Evolutionary conservation across 2,797 vertebrate genomes (phyloP), one percentile per base, ranked within the genome.

Genomic region (Cuniculus paca): DNA sequence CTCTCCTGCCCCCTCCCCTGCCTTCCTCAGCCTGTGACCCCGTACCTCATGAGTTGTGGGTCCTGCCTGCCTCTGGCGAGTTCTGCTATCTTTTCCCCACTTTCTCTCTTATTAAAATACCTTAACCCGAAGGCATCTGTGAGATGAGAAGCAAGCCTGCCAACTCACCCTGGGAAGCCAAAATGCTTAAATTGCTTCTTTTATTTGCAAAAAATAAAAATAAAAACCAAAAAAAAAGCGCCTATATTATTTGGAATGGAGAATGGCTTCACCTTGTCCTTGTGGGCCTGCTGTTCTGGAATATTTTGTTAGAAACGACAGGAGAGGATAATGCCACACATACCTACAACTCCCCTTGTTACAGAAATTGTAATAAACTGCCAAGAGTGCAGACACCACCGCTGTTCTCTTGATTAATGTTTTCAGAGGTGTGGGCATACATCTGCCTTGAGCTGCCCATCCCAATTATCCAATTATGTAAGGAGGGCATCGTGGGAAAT

Each of bases 121-220:
- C 96, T 96, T 97, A 81, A 98, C 97, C 95, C 0, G 17, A 96
- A 97, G 96, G 96, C 90, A 88, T 96, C 89, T 28, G 2, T 2
- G 54, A 97, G 97, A 94, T 94, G 96, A 96, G 93, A 95, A 68
- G 78, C 24, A 5, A 48, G 61, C 84, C 96, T 96, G 93, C 97
- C 97, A 95, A 83, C 81, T 97, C 96, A 96, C 94, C 91, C 87
- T 61, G 58, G 91, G 91, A 97, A 97, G 78, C 85, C 85, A 78
- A 97, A 96, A 90, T 94, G 93, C 86, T 95, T 96, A 97, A 97
- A 97, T 97, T 97, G 91, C 97, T 94, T 94, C 94, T 97, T 97
- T 97, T 94, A 97, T 97, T 96, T 95, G 85, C 63, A 79, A 90
- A 97, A 94, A 80, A 88, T 96, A 50, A 54, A 54, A 54, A 54